Evolutionary conservation across 2,113 vertebrate genomes (phyloP).

Genomic region (Caretta caretta): DNA sequence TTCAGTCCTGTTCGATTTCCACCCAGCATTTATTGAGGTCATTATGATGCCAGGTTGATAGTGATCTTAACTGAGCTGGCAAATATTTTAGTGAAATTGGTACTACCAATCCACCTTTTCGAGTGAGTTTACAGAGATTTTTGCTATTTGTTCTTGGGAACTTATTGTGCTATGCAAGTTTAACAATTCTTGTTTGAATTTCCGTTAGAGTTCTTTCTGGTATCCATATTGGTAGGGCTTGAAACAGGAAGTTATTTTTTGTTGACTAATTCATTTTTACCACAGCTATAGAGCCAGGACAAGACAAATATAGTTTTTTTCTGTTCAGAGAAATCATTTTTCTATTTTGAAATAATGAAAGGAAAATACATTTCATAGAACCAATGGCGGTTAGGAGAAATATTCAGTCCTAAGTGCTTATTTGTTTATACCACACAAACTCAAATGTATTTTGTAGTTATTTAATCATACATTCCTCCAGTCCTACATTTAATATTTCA

Average conservation of each 20-base stretch:
- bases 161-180: not conserved
- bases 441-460: not conserved
- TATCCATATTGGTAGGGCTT: not conserved
- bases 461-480: not conserved
- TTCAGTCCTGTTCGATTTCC: too few species aligned
- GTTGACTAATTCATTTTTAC: not conserved
- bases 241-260: not conserved
- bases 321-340: not conserved
- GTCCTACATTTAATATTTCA: not conserved
- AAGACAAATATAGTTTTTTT: not conserved
- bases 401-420: not conserved
- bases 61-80: too few species aligned
- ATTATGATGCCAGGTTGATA: too few species aligned
- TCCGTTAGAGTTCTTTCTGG: not conserved
- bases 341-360: not conserved
- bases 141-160: not conserved
- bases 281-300: not conserved
- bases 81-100: too few species aligned
- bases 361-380: not conserved
- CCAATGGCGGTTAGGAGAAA: constrained; percentile 13
- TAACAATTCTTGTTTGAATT: not conserved
- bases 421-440: constrained; percentile 20
- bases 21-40: too few species aligned
- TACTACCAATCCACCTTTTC: not conserved
- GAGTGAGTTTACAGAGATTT: not conserved